Conservation (phyloP, 2,113 vertebrate species). For the Geococcyx californianus region DNA sequence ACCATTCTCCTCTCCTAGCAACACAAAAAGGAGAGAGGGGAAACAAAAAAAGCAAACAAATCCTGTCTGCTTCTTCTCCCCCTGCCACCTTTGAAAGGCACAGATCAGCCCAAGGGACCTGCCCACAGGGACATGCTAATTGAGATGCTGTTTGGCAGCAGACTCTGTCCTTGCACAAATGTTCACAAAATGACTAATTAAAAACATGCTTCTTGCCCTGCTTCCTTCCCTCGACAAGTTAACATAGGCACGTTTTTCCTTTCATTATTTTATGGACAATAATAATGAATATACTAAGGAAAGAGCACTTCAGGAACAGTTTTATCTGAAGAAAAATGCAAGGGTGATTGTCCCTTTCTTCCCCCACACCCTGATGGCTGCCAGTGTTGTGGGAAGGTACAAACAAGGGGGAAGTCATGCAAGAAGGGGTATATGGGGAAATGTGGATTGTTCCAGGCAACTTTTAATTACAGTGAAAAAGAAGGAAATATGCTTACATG, state of each 20-base stretch:
- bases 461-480: neutral
- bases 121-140: slow-evolving; percentile 64
- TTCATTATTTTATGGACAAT: slow-evolving; percentile 48
- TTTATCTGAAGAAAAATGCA: slow-evolving; percentile 9
- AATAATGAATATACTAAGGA: neutral
- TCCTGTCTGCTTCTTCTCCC: neutral
- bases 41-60: neutral
- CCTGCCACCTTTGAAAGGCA: slow-evolving; percentile 72
- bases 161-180: slow-evolving; percentile 11
- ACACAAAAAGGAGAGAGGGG: neutral
- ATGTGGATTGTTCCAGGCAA: neutral
- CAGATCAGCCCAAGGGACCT: slow-evolving; percentile 70
- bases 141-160: slow-evolving; percentile 60
- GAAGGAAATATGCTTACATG: neutral
- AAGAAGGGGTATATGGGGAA: neutral
- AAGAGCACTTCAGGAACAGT: neutral
- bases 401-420: neutral
- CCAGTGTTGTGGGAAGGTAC: neutral
- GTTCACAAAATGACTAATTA: slow-evolving; percentile 38
- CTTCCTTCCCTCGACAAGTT: slow-evolving; percentile 47
- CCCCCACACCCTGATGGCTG: neutral
- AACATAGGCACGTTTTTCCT: slow-evolving; percentile 50
- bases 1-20: slow-evolving; percentile 72
- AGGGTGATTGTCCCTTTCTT: neutral
- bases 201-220: slow-evolving; percentile 36